Evolutionary conservation across 1,140 invertebrate genomes (phyloP).

Genomic region (Zaprionus kolodkinae): DNA sequence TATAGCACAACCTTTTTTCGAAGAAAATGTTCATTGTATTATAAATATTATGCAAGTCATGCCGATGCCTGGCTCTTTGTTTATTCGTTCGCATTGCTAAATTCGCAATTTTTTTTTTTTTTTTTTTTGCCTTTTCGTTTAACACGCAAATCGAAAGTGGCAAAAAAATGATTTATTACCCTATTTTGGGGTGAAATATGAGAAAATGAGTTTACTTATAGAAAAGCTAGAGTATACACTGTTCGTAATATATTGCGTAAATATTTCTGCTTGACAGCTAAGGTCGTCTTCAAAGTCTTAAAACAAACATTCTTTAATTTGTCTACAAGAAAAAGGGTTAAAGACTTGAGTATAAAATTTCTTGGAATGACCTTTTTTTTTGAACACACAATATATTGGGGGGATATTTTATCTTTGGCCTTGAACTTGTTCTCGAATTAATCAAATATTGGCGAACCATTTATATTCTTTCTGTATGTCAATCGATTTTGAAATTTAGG

Average conservation of each 20-base stretch:
- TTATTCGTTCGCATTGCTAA: constrained; percentile 17
- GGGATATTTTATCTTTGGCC: background rate
- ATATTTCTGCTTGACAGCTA: background rate
- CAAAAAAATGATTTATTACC: constrained; percentile 31
- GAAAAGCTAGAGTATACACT: background rate
- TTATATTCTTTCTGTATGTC: background rate
- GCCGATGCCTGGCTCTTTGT: constrained; percentile 6
- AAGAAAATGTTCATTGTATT: background rate
- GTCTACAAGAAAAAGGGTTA: background rate
- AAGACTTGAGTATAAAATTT: too few species aligned
- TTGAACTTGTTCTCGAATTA: constrained; percentile 4
- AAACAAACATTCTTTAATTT: background rate
- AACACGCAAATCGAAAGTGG: constrained; percentile 27
- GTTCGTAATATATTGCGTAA: constrained; percentile 3
- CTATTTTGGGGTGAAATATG: background rate
- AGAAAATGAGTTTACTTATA: constrained; percentile 7
- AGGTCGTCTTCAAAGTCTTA: background rate
- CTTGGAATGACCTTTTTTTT: too few species aligned
- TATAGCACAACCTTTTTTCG: background rate
- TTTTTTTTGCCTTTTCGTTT: constrained; percentile 10
- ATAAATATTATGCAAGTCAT: background rate
- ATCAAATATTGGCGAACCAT: background rate
- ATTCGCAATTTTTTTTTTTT: background rate
- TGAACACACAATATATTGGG: too few species aligned
- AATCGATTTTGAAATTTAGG: too few species aligned